Conservation (phyloP, 1,140 invertebrate genomes). For the Leptestheria dahalacensis region DNA sequence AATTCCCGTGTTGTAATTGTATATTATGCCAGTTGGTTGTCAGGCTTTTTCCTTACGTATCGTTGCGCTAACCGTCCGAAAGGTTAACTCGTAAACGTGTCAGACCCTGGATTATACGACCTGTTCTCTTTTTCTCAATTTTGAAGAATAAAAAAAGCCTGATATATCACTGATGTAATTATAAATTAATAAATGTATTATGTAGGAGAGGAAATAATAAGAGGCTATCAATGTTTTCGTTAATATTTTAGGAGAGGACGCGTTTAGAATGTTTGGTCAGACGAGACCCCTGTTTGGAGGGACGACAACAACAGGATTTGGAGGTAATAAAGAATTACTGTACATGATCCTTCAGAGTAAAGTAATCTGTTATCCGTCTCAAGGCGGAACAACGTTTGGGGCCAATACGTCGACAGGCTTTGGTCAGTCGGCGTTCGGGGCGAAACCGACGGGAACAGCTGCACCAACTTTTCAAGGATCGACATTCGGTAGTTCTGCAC, state of each 20-base stretch:
- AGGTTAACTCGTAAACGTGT: no score
- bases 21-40: no score
- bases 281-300: constrained; percentile 13
- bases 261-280: constrained; percentile 14
- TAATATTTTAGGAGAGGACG: no score
- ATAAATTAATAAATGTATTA: background rate
- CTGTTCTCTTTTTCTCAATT: no score
- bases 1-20: no score
- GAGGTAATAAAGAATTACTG: background rate
- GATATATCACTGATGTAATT: background rate
- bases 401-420: constrained; percentile 19
- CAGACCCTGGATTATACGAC: no score
- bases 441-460: constrained; percentile 16
- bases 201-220: background rate
- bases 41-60: no score
- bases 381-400: constrained; percentile 11
- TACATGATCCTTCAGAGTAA: background rate
- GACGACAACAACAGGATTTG: constrained; percentile 11
- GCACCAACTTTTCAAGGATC: constrained; percentile 11
- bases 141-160: no score
- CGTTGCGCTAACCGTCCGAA: no score
- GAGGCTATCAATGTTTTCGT: no score
- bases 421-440: constrained; percentile 15
- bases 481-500: constrained; percentile 18
- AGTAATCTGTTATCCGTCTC: background rate